Evolutionary conservation across 2,888 invertebrate genomes (phyloP).

Genomic region (Andricus curvator): DNA sequence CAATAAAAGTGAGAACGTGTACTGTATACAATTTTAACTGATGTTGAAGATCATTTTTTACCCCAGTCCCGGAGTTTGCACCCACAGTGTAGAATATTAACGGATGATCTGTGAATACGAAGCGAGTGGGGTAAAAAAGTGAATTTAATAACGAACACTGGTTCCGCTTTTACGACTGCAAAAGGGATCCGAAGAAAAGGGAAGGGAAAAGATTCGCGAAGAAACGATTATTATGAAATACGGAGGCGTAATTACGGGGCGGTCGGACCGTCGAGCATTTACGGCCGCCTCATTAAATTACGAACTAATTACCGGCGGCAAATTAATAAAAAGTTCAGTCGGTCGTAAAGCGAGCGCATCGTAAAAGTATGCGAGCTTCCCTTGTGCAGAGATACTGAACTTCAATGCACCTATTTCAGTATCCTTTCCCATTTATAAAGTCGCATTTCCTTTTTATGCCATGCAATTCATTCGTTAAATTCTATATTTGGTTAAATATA

Average conservation of each 20-base stretch:
- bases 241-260: conserved; percentile 71
- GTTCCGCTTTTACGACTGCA: conserved; percentile 42
- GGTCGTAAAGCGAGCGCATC: conserved; percentile 71
- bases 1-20: background rate
- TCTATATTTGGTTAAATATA: background rate
- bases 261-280: conserved; percentile 65
- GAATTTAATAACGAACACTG: conserved; percentile 49
- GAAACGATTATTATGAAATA: conserved; percentile 73
- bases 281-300: conserved; percentile 76
- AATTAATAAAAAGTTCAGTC: conserved; percentile 77
- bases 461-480: background rate
- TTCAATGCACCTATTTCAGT: conserved; percentile 4
- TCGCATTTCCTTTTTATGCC: background rate
- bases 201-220: conserved; percentile 52
- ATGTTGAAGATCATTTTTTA: conserved; percentile 1
- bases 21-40: conserved; percentile 11
- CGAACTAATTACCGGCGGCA: conserved; percentile 74
- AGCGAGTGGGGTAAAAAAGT: conserved; percentile 18
- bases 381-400: conserved; percentile 46
- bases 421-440: background rate
- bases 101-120: background rate
- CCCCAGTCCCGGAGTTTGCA: background rate
- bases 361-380: conserved; percentile 61
- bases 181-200: conserved; percentile 41
- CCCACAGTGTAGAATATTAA: conserved; percentile 9